These are phyloP conservation scores for Odontocerum albicorne DNA, from an alignment of 2,888 invertebrate genomes.

Conservation along the genomic window DNA sequence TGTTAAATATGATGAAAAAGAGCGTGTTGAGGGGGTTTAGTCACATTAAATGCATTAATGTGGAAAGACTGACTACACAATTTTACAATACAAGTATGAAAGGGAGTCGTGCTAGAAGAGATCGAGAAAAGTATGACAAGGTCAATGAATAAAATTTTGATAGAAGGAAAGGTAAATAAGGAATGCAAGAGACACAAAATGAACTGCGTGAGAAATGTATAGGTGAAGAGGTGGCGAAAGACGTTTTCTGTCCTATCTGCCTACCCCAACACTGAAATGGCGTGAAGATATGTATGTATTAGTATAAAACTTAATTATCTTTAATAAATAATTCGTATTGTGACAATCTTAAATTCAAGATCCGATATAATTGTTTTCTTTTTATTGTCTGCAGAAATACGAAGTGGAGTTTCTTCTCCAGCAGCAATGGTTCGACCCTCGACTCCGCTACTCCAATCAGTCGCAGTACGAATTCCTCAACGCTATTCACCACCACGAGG, in stretches of 20 bases:
- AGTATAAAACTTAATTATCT: background rate
- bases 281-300: background rate
- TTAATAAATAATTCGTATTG: background rate
- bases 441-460: slow-evolving; percentile 85
- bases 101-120: no score
- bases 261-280: background rate
- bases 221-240: background rate
- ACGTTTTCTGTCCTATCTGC: no score
- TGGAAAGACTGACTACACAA: no score
- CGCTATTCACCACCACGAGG: slow-evolving; percentile 90
- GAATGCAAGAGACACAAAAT: no score
- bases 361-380: background rate
- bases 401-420: slow-evolving; percentile 93
- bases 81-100: no score
- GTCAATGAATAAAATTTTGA: no score
- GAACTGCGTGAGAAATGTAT: no score
- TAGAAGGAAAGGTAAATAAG: no score
- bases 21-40: no score
- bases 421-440: slow-evolving; percentile 92
- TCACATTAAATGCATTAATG: no score
- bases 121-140: no score
- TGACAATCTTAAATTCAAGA: background rate
- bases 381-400: slow-evolving; percentile 73
- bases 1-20: no score
- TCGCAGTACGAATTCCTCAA: slow-evolving; percentile 87